phyloP scores from a whole-genome alignment of 2,113 vertebrate species.

The Melospiza melodia region DNA sequence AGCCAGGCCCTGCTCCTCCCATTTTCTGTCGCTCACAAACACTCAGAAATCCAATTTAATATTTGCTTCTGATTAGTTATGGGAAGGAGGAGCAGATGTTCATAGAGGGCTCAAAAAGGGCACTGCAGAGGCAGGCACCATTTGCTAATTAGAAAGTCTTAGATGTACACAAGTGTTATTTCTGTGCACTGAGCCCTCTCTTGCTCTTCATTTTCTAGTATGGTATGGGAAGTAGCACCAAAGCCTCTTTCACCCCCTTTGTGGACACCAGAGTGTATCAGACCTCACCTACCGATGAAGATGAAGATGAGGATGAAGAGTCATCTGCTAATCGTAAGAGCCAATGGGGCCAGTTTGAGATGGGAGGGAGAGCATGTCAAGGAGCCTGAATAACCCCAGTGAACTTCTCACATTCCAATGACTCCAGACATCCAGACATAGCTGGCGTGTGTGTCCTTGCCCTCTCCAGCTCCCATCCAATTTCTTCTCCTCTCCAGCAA shows the following conservation, averaged over 20 bases:
- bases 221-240: slow-evolving; percentile 89
- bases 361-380: background rate
- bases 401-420: background rate
- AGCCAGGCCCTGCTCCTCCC: background rate
- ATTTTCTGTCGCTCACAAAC: background rate
- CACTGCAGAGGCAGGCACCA: accelerated
- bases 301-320: slow-evolving; percentile 85
- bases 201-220: slow-evolving; percentile 77
- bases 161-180: background rate
- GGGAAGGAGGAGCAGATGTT: background rate
- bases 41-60: background rate
- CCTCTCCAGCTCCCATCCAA: background rate
- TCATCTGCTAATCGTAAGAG: slow-evolving; percentile 84
- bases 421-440: background rate
- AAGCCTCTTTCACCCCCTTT: slow-evolving; percentile 96
- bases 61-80: background rate
- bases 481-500: background rate
- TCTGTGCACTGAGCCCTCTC: background rate
- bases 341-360: background rate
- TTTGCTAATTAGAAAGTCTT: background rate
- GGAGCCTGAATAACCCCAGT: background rate
- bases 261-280: slow-evolving; percentile 96
- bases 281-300: slow-evolving; percentile 93
- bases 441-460: background rate
- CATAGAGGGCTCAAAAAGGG: background rate